Percentiles rank a stretch among this genome's conserved stretches.
Evolutionary conservation across 2,113 vertebrate genomes (phyloP).

Genomic region (Strix uralensis): DNA sequence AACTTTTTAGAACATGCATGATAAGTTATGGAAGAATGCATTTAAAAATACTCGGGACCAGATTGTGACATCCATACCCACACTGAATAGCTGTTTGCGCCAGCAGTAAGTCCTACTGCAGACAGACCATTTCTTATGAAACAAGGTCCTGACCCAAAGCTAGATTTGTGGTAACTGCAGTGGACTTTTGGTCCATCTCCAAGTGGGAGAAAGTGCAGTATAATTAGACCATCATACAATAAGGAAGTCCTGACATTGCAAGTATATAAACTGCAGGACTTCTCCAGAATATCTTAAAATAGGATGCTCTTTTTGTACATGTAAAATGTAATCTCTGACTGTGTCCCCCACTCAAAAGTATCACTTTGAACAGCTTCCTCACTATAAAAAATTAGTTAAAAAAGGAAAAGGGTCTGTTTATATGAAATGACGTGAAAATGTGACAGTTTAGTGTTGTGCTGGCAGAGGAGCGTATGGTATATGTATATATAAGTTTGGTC

Average conservation of each 20-base stretch:
- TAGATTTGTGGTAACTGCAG: background rate
- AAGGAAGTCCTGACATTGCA: background rate
- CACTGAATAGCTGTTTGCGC: background rate
- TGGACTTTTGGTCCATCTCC: background rate
- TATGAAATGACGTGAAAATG: background rate
- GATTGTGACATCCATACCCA: background rate
- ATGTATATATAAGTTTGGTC: background rate
- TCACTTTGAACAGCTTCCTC: background rate
- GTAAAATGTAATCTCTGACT: background rate
- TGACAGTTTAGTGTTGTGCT: background rate
- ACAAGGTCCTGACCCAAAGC: constrained; percentile 2
- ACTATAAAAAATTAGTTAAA: background rate
- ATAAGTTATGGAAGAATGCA: background rate
- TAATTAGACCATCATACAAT: background rate
- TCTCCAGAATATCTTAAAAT: background rate
- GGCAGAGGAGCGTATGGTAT: background rate
- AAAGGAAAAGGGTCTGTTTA: background rate
- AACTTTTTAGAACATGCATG: background rate
- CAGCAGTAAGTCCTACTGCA: background rate
- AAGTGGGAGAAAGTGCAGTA: constrained; percentile 12
- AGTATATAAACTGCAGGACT: background rate
- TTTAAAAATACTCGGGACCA: background rate
- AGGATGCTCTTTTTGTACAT: background rate
- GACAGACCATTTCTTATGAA: background rate
- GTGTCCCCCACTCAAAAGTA: background rate